Percentiles rank a stretch among this genome's conserved stretches.
phyloP scores from a whole-genome alignment of 2,113 vertebrate genomes.

The Caloenas nicobarica region DNA sequence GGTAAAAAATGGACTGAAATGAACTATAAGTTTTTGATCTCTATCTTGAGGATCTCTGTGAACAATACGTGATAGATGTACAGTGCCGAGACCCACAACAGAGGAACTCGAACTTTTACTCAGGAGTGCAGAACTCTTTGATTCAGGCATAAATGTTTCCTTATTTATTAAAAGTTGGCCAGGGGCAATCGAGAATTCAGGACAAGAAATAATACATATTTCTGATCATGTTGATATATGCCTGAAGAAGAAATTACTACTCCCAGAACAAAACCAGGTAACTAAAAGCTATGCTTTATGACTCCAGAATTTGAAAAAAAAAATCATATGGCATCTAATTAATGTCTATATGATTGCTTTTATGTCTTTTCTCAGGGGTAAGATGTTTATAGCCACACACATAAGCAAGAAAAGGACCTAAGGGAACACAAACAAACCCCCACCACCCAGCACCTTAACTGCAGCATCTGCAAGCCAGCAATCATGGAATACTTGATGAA shows the following conservation, averaged over 20 bases:
- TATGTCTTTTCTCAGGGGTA: conserved; percentile 29
- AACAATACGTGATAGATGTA: neutral
- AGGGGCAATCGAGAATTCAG: neutral
- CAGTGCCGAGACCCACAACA: neutral
- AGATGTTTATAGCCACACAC: conserved; percentile 32
- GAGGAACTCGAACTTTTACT: conserved; percentile 37
- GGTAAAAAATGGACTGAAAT: neutral
- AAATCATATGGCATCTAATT: conserved; percentile 3
- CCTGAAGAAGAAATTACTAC: conserved; percentile 33
- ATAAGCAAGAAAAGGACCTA: conserved; percentile 21
- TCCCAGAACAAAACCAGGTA: neutral
- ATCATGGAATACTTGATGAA: conserved; percentile 46
- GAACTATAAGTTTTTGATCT: conserved; percentile 1
- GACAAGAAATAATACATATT: conserved; percentile 18
- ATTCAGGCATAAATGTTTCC: conserved; percentile 13
- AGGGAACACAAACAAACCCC: conserved; percentile 15
- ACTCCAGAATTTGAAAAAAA: neutral
- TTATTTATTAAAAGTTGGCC: conserved; percentile 20
- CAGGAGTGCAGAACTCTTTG: neutral
- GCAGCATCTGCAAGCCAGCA: conserved; percentile 44
- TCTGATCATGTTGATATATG: conserved; percentile 14
- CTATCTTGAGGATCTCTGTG: neutral
- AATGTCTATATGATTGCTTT: conserved; percentile 31
- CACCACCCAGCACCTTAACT: conserved; percentile 23
- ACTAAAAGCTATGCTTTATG: conserved; percentile 34